phyloP scores from a whole-genome alignment of 2,797 vertebrate species.

The Eidolon dupreanum region DNA sequence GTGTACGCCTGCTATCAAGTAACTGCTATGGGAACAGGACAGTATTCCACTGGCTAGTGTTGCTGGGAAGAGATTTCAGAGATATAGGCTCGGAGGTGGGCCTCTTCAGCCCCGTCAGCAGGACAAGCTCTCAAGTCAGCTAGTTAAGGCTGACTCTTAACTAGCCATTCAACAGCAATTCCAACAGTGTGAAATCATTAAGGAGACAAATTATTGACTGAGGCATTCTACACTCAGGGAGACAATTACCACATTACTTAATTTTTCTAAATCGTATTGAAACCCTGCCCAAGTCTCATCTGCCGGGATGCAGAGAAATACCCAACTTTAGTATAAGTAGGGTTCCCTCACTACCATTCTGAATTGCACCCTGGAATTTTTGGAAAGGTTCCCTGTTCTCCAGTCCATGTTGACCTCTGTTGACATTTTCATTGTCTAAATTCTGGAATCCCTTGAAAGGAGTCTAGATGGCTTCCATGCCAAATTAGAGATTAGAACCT shows the following conservation, averaged over 20 bases:
- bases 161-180: neutral
- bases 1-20: fast-evolving
- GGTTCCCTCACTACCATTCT: fast-evolving
- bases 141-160: neutral
- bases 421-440: neutral
- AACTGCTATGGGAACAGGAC: neutral
- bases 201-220: neutral
- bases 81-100: neutral
- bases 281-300: neutral
- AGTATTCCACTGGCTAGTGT: too few species aligned
- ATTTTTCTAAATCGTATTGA: neutral
- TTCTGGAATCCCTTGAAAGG: neutral
- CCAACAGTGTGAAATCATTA: too few species aligned
- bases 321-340: neutral
- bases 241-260: neutral
- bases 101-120: neutral
- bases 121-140: neutral
- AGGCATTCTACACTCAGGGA: neutral
- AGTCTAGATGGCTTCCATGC: neutral
- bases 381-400: neutral
- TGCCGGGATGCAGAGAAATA: neutral
- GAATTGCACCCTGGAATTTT: neutral
- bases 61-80: neutral
- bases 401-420: fast-evolving
- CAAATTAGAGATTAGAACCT: neutral